Evolutionary conservation across 2,888 invertebrate genomes (phyloP).

Genomic region (Pocota personata): DNA sequence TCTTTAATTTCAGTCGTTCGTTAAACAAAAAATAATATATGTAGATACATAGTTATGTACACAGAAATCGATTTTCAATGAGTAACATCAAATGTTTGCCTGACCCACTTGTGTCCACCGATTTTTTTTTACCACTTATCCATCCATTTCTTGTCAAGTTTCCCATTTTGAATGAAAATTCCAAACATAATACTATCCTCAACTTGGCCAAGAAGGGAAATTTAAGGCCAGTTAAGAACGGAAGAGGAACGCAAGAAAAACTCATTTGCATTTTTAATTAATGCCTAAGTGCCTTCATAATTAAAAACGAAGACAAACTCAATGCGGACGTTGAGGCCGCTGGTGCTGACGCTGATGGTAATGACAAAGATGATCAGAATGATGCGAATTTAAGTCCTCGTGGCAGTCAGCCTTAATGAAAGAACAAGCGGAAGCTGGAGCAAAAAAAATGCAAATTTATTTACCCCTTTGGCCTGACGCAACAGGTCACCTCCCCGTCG

Average conservation of each 20-base stretch:
- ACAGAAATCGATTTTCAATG: slow-evolving; percentile 8
- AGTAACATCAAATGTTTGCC: neutral
- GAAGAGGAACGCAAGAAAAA: slow-evolving; percentile 21
- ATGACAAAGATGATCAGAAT: slow-evolving; percentile 39
- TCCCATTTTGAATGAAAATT: neutral
- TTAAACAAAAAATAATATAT: neutral
- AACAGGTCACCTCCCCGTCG: slow-evolving; percentile 31
- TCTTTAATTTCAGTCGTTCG: neutral
- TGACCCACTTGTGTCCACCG: neutral
- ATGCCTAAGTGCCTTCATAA: slow-evolving; percentile 62
- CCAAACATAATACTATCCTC: neutral
- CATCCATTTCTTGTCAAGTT: neutral
- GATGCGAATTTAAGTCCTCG: slow-evolving; percentile 19
- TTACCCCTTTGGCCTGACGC: slow-evolving; percentile 30
- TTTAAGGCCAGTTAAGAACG: slow-evolving; percentile 34
- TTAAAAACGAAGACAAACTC: slow-evolving; percentile 62
- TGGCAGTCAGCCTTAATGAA: neutral
- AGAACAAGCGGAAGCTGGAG: neutral
- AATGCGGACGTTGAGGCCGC: slow-evolving; percentile 17
- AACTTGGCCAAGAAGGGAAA: slow-evolving; percentile 36
- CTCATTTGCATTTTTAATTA: slow-evolving; percentile 71
- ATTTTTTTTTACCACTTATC: neutral
- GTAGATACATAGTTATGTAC: neutral
- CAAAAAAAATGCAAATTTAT: neutral
- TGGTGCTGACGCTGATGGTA: slow-evolving; percentile 20